phyloP scores from a whole-genome alignment of 2,113 vertebrate genomes.

The Elephantulus edwardii region DNA sequence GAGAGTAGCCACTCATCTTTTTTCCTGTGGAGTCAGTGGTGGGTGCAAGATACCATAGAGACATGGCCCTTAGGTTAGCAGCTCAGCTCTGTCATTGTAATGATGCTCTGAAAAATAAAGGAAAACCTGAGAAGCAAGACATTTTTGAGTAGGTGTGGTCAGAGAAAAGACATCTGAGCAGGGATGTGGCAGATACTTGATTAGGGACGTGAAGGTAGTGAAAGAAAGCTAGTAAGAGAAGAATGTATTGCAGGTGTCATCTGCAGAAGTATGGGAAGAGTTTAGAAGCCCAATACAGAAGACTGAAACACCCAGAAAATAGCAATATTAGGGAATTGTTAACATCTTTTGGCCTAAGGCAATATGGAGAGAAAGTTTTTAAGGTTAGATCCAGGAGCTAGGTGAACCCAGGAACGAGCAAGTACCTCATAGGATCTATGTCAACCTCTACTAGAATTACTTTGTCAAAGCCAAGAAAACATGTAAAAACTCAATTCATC shows the following conservation, averaged over 20 bases:
- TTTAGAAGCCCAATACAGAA: neutral
- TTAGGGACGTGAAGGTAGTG: neutral
- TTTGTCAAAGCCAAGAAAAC: neutral
- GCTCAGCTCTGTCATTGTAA: no score
- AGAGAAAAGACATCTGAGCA: neutral
- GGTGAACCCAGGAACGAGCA: neutral
- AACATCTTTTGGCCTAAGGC: neutral
- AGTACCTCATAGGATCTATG: neutral
- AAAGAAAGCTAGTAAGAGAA: neutral
- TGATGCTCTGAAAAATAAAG: neutral
- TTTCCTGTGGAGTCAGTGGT: no score
- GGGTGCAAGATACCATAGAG: no score
- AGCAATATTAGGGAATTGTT: neutral
- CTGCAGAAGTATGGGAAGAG: neutral
- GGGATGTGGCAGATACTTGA: neutral
- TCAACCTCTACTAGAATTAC: neutral
- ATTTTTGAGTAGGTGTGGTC: neutral
- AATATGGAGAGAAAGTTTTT: neutral
- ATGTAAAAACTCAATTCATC: neutral
- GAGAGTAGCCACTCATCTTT: no score
- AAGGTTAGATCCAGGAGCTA: neutral
- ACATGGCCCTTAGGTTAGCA: no score
- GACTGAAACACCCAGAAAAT: neutral
- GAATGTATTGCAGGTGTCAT: neutral
- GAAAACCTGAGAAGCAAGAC: neutral